Conservation (phyloP, 2,113 vertebrate species). For the Podiceps cristatus region DNA sequence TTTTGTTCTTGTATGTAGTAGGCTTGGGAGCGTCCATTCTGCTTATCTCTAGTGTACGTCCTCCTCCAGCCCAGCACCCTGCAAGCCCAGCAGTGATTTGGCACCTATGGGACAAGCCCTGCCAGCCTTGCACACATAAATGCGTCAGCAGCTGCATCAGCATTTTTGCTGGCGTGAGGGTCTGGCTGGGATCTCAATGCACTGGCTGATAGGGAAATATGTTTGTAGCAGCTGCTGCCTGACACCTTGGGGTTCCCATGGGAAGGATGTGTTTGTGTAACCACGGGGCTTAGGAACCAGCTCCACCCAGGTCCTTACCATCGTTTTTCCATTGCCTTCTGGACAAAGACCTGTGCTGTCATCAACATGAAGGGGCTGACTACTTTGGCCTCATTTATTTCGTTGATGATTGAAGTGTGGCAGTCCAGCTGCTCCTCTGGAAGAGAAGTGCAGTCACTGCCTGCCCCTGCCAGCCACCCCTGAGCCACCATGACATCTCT, state of each 20-base stretch:
- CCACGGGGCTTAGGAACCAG: neutral
- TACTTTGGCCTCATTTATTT: neutral
- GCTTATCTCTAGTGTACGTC: neutral
- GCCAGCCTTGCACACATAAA: neutral
- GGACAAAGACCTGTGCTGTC: slow-evolving; percentile 39
- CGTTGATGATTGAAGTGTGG: slow-evolving; percentile 6
- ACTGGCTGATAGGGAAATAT: neutral
- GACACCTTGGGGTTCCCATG: neutral
- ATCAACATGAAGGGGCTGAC: slow-evolving; percentile 27
- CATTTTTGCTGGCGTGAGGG: neutral
- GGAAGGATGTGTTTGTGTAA: neutral
- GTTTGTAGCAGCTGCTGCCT: neutral
- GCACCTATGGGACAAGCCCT: neutral
- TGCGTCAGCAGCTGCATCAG: neutral
- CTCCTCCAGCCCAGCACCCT: neutral
- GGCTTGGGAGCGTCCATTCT: neutral
- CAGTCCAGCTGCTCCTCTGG: slow-evolving; percentile 71
- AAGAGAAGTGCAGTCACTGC: neutral
- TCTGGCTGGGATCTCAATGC: neutral
- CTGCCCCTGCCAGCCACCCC: neutral
- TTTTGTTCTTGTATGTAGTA: neutral
- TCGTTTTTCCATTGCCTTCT: slow-evolving; percentile 54
- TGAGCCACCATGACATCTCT: neutral
- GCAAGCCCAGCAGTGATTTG: neutral
- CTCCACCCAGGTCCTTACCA: slow-evolving; percentile 42